A percentile compares a stretch with the other conserved stretches of the same genome.
Evolutionary conservation across 1,140 invertebrate species (phyloP).

Genomic region (Alviniconcha marisindica): DNA sequence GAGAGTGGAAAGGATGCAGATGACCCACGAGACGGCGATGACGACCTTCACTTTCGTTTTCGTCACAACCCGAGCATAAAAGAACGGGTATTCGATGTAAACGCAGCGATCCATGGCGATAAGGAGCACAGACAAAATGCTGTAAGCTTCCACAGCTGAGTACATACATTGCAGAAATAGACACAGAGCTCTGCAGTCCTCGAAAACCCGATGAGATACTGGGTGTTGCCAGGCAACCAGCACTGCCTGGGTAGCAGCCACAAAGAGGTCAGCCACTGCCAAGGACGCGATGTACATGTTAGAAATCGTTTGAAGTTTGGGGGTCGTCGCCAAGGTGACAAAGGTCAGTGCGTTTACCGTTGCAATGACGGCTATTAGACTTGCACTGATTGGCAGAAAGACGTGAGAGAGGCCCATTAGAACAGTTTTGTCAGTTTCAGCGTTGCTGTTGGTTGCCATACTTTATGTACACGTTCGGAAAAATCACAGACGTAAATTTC

Average conservation of each 20-base stretch:
- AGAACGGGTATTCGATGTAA: slow-evolving; percentile 8
- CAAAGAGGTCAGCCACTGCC: slow-evolving; percentile 76
- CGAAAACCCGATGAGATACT: background rate
- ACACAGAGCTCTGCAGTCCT: background rate
- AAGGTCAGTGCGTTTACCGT: slow-evolving; percentile 74
- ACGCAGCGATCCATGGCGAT: background rate
- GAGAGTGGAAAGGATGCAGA: background rate
- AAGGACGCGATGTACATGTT: slow-evolving; percentile 76
- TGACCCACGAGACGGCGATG: background rate
- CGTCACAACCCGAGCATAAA: background rate
- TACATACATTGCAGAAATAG: background rate
- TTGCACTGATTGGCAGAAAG: background rate
- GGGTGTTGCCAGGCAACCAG: background rate
- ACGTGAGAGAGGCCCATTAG: background rate
- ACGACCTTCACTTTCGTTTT: background rate
- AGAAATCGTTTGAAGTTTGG: slow-evolving; percentile 74
- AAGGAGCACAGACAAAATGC: background rate
- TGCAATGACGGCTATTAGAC: slow-evolving; percentile 47
- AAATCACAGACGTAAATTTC: too few species aligned
- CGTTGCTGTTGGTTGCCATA: too few species aligned
- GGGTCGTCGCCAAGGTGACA: slow-evolving; percentile 70
- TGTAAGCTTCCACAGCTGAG: background rate
- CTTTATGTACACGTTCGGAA: too few species aligned
- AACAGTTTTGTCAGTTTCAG: too few species aligned
- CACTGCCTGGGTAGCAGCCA: slow-evolving; percentile 38